Evolutionary conservation across 2,113 vertebrate genomes (phyloP), one percentile per base, ranked within the genome.

Genomic region (Rhinopithecus roxellana): DNA sequence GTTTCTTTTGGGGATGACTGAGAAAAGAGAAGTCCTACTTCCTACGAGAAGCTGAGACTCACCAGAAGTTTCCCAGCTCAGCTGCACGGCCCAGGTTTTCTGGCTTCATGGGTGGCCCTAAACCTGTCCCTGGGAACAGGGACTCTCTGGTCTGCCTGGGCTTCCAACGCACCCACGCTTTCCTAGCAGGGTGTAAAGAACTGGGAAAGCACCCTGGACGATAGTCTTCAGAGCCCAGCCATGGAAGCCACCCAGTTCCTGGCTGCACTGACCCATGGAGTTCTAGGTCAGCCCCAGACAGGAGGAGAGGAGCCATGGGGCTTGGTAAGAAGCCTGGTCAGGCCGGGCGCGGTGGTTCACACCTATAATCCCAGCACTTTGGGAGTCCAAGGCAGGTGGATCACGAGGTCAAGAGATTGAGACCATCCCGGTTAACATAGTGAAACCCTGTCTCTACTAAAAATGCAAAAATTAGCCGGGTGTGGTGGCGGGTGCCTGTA

Each of bases 291-390:
- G 80, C 2, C 48, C n/a, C 23, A 52, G 35, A 70, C 5, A 75
- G 80, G 25, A 50, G 9, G 67, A 74, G 7, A 45, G 14, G 43
- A 32, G 7, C 16, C 17, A 0, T 10, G 6, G n/a, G 16, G 5
- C 35, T 52, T n/a, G 2, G 16, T 23, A 78, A 77, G 67, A 92
- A 94, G 23, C 30, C 23, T 45, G 69, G 64, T 27, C 30, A 3
- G 52, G 52, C 18, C 6, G 2, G 18, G 52, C 18, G 0, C 2
- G 0, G 52, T 55, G 52, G 52, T 55, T 55, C 2, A 55, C 6
- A 18, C 52, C 52, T 55, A 0, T 55, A 55, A 55, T 55, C 52
- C 52, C 52, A 55, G 52, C 52, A 20, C 52, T 55, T 20, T 55
- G 52, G 52, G 52, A 55, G 52, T 18, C 18, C 6, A 2, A 20